Evolutionary conservation across 2,797 vertebrate genomes (phyloP).

Genomic region (Clarias pachynema): DNA sequence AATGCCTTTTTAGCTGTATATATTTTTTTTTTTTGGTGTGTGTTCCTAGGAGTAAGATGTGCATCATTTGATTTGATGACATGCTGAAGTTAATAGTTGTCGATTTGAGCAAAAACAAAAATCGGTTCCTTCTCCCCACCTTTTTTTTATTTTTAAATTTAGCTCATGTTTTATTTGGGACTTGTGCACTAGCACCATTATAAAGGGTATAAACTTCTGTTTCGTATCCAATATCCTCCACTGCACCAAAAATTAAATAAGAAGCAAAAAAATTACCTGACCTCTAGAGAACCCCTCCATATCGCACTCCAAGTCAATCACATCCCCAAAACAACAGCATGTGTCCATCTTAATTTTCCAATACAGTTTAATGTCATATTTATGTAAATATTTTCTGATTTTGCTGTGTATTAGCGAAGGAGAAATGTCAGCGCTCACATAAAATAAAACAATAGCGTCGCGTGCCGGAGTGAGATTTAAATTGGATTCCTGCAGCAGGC

Average conservation of each 20-base stretch:
- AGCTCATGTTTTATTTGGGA: neutral
- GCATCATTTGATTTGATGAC: constrained; percentile 31
- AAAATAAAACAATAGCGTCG: constrained; percentile 86
- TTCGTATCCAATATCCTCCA: neutral
- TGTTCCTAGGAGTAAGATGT: constrained; percentile 15
- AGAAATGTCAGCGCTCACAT: constrained; percentile 89
- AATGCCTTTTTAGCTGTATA: neutral
- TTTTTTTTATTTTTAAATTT: neutral
- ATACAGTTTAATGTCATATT: constrained; percentile 84
- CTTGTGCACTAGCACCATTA: neutral
- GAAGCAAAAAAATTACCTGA: constrained; percentile 61
- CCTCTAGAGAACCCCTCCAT: constrained; percentile 47
- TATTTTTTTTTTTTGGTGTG: neutral
- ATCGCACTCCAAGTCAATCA: constrained; percentile 68
- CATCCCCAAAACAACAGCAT: constrained; percentile 67
- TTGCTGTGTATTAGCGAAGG: constrained; percentile 79
- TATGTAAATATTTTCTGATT: constrained; percentile 84
- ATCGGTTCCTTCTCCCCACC: neutral
- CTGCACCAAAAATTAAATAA: constrained; percentile 18
- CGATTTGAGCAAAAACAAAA: neutral
- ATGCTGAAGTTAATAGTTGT: constrained; percentile 10
- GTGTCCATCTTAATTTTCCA: constrained; percentile 82
- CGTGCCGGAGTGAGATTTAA: constrained; percentile 82
- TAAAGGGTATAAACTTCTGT: constrained; percentile 16
- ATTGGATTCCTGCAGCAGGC: constrained; percentile 82